Evolutionary conservation across 2,888 invertebrate genomes (phyloP).

Genomic region (Busseola fusca): DNA sequence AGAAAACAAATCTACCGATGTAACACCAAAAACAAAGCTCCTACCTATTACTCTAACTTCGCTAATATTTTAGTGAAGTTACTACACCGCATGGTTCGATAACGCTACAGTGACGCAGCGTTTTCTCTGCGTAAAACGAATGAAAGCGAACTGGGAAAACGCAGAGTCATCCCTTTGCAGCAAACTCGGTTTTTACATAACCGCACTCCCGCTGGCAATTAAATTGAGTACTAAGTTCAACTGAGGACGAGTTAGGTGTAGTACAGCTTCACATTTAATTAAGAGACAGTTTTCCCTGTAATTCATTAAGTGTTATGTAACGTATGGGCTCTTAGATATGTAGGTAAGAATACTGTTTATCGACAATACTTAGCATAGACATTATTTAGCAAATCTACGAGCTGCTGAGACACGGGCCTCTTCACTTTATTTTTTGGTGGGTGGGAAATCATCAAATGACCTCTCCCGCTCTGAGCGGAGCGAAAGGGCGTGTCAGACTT

Average conservation of each 20-base stretch:
- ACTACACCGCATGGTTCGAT: conserved; percentile 56
- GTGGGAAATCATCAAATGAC: no score
- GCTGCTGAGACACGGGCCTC: not conserved
- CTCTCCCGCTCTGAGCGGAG: no score
- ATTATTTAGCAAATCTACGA: not conserved
- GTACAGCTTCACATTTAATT: conserved; percentile 28
- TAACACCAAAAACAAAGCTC: conserved; percentile 10
- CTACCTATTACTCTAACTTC: conserved; percentile 34
- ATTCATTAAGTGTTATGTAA: conserved; percentile 12
- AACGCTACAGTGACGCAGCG: conserved; percentile 65
- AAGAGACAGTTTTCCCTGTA: conserved; percentile 1
- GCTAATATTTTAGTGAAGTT: conserved; percentile 57
- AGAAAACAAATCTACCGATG: conserved; percentile 1
- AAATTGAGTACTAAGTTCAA: conserved; percentile 57
- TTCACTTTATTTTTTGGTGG: no score
- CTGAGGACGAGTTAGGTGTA: conserved; percentile 14
- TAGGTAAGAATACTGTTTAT: not conserved
- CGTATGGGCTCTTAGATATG: not conserved
- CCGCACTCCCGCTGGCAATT: conserved; percentile 52
- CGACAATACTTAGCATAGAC: not conserved
- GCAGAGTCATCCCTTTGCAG: conserved; percentile 61
- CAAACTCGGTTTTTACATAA: conserved; percentile 53
- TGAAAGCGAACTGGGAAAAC: conserved; percentile 60
- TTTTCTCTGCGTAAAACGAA: conserved; percentile 61
- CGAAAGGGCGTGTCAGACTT: no score